phyloP scores from a whole-genome alignment of 2,797 vertebrate genomes.

The Echeneis naucrates region DNA sequence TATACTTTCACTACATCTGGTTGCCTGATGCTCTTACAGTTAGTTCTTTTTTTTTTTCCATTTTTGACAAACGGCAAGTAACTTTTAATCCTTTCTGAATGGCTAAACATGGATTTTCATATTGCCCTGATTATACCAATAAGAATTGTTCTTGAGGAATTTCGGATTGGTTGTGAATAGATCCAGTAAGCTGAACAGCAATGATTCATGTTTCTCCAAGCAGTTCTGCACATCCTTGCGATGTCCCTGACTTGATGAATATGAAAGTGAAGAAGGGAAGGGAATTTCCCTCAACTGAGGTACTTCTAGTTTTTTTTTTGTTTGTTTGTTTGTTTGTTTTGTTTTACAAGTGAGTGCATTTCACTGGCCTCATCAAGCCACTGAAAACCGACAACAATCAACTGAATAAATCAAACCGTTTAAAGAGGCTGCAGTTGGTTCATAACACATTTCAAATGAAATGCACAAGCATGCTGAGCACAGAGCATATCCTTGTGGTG shows the following conservation, averaged over 20 bases:
- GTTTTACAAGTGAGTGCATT: conserved; percentile 50
- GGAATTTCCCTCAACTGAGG: conserved; percentile 19
- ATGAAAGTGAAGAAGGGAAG: conserved; percentile 2
- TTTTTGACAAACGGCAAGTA: neutral
- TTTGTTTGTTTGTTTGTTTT: conserved; percentile 62
- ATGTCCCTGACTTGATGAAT: conserved; percentile 18
- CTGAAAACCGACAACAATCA: conserved; percentile 45
- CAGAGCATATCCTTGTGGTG: conserved; percentile 21
- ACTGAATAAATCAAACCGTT: conserved; percentile 47
- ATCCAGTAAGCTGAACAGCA: conserved; percentile 7
- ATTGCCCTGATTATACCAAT: neutral
- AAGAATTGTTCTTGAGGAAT: neutral
- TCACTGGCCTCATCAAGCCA: conserved; percentile 25
- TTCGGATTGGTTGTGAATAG: conserved; percentile 5
- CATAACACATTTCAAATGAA: conserved; percentile 47
- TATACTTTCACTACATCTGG: neutral
- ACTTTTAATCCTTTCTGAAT: conserved; percentile 2
- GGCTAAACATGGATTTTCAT: conserved; percentile 9
- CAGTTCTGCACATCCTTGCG: conserved; percentile 7
- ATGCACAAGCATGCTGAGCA: conserved; percentile 56
- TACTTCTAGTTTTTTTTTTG: conserved; percentile 44
- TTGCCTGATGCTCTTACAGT: neutral
- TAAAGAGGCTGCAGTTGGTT: conserved; percentile 27
- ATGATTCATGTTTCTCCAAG: neutral
- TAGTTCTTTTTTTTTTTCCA: neutral